Percentiles rank a stretch among this genome's conserved stretches.
phyloP scores from a whole-genome alignment of 2,797 vertebrate species.

The Sphenodon punctatus region DNA sequence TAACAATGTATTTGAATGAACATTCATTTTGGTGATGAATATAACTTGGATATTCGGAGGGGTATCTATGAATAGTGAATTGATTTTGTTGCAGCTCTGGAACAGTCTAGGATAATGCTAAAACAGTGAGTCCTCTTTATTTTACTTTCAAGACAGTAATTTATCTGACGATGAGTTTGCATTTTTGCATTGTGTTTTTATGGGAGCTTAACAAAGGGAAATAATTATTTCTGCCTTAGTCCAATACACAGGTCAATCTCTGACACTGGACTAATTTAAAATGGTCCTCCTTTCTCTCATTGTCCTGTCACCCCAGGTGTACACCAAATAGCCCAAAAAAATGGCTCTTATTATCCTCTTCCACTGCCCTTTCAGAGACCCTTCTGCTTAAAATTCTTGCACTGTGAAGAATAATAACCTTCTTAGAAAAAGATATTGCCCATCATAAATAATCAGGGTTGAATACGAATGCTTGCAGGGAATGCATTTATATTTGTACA shows the following conservation, averaged over 20 bases:
- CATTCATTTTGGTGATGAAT: too few species aligned
- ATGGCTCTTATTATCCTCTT: background rate
- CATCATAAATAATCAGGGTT: slow-evolving; percentile 5
- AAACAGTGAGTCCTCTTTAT: background rate
- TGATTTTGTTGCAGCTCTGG: too few species aligned
- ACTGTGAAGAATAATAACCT: background rate
- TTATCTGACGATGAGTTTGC: background rate
- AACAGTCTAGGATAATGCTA: background rate
- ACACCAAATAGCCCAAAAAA: background rate
- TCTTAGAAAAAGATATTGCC: background rate
- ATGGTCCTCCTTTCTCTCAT: background rate
- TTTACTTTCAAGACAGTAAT: background rate
- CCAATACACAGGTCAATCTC: background rate
- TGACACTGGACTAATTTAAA: background rate
- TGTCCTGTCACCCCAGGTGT: too few species aligned
- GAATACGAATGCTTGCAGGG: slow-evolving; percentile 1
- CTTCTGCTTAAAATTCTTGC: background rate
- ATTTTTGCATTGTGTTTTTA: background rate
- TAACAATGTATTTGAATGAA: too few species aligned
- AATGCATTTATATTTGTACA: background rate
- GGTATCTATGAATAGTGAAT: too few species aligned
- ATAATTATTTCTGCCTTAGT: background rate
- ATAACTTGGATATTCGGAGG: too few species aligned
- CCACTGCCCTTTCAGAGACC: background rate
- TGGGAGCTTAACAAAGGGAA: too few species aligned